Evolutionary conservation across 2,888 invertebrate genomes (phyloP).

Genomic region (Epirrhoe alternata): DNA sequence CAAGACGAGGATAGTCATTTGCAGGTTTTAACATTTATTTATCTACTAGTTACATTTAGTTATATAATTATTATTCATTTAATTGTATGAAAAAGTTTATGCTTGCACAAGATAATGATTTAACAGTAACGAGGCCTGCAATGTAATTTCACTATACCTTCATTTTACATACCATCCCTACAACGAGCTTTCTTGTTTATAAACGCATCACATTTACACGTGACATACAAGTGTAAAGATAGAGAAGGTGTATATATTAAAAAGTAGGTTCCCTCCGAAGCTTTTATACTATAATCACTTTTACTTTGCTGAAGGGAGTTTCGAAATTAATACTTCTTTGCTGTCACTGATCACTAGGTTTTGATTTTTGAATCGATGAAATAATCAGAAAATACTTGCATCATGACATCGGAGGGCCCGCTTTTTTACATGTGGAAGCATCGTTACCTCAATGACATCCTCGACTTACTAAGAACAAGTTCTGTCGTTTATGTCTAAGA

Average conservation of each 20-base stretch:
- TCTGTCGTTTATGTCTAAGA: slow-evolving; percentile 46
- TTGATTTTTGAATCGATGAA: background rate
- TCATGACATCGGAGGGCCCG: slow-evolving; percentile 10
- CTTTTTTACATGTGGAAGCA: slow-evolving; percentile 21
- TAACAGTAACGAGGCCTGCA: slow-evolving; percentile 41
- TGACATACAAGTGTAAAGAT: slow-evolving; percentile 6
- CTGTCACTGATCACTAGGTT: background rate
- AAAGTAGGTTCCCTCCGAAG: slow-evolving; percentile 6
- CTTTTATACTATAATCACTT: background rate
- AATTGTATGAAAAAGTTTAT: slow-evolving; percentile 31
- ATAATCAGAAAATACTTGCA: slow-evolving; percentile 1
- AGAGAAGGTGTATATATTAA: background rate
- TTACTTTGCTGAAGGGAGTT: background rate
- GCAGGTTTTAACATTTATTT: slow-evolving; percentile 48
- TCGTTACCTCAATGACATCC: slow-evolving; percentile 46
- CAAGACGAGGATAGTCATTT: slow-evolving; percentile 48
- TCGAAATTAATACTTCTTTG: background rate
- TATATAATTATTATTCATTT: slow-evolving; percentile 36
- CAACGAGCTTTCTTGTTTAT: background rate
- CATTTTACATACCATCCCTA: background rate
- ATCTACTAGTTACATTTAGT: slow-evolving; percentile 44
- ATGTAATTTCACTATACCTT: slow-evolving; percentile 19
- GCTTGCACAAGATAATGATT: slow-evolving; percentile 35
- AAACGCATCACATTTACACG: background rate
- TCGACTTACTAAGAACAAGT: slow-evolving; percentile 52